Evolutionary conservation across 2,797 vertebrate species (phyloP).

Genomic region (Oreortyx pictus): DNA sequence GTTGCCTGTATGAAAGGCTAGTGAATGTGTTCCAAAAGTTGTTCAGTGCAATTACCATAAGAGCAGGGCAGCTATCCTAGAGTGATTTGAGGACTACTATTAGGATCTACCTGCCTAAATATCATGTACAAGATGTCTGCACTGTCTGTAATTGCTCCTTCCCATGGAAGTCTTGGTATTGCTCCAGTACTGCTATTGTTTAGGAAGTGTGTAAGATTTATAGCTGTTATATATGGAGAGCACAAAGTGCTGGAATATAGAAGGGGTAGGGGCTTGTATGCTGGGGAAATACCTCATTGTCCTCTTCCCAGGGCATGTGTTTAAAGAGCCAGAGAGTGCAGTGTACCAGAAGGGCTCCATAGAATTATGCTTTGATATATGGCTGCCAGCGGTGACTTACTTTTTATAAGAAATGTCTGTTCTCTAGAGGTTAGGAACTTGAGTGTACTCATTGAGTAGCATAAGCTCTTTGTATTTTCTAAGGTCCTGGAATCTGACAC

Average conservation of each 20-base stretch:
- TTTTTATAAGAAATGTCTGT: background rate
- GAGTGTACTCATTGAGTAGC: background rate
- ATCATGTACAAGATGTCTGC: background rate
- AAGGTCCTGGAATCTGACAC: conserved; percentile 13
- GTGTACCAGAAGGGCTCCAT: background rate
- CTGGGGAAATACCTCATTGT: background rate
- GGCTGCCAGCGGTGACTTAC: background rate
- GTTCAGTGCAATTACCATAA: background rate
- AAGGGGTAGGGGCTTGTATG: background rate
- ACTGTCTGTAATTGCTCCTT: background rate
- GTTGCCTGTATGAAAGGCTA: background rate
- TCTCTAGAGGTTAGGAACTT: background rate
- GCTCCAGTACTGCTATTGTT: background rate
- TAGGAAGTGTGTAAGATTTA: background rate
- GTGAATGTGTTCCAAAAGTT: background rate
- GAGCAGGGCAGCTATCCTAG: background rate
- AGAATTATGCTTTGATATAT: background rate
- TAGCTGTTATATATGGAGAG: background rate
- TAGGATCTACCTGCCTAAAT: background rate
- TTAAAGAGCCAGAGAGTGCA: background rate
- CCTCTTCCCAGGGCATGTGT: background rate
- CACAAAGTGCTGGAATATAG: background rate
- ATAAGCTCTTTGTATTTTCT: conserved; percentile 31
- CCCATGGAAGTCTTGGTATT: background rate
- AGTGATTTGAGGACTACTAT: background rate